phyloP scores from a whole-genome alignment of 2,113 vertebrate genomes.

The Actenoides lindsayi region DNA sequence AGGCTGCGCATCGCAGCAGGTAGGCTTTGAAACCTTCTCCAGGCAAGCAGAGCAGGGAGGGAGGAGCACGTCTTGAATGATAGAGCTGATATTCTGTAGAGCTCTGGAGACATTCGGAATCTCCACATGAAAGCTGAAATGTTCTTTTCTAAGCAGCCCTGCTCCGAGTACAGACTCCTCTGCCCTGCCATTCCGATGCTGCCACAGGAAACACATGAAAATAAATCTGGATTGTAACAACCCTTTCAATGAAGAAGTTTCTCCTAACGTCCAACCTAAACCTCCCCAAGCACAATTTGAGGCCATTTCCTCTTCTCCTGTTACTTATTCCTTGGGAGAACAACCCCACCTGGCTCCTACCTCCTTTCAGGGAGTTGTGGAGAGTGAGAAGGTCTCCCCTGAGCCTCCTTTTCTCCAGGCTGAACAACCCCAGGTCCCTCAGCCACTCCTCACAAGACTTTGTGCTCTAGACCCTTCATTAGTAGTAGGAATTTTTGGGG shows the following conservation, averaged over 20 bases:
- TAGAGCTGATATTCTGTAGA: neutral
- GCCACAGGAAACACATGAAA: neutral
- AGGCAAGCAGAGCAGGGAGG: neutral
- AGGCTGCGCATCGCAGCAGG: neutral
- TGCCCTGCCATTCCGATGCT: neutral
- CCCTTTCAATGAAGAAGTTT: too few species aligned
- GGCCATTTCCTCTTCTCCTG: too few species aligned
- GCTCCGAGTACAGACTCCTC: rapidly evolving
- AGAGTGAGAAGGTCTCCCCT: too few species aligned
- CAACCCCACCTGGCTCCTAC: too few species aligned
- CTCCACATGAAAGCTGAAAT: neutral
- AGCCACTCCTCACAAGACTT: neutral
- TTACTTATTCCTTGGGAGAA: too few species aligned
- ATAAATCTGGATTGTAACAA: neutral
- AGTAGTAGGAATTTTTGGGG: neutral
- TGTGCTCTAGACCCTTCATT: neutral
- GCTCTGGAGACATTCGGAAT: neutral
- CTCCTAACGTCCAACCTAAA: too few species aligned
- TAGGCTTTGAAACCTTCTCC: neutral
- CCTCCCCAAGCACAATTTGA: too few species aligned
- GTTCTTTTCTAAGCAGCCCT: neutral
- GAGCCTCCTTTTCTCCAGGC: too few species aligned
- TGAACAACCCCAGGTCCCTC: too few species aligned
- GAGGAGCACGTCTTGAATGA: neutral
- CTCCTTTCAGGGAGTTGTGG: too few species aligned